Conservation (phyloP, 23 tunicate species). For the Trididemnum nubilum region DNA sequence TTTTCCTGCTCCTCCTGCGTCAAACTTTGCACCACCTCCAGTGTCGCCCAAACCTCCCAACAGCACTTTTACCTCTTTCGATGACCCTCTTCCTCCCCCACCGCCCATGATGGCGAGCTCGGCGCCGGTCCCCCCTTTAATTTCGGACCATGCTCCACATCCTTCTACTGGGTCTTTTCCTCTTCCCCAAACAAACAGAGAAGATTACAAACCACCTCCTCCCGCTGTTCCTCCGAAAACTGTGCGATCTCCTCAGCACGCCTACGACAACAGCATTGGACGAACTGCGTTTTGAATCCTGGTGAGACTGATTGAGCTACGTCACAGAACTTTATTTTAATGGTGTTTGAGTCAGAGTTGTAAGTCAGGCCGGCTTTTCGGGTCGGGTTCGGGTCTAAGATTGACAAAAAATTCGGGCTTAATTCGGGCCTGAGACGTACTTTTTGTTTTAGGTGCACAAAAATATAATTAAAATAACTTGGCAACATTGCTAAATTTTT, state of each 20-base stretch:
- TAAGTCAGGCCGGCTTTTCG: no score
- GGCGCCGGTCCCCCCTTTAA: not conserved
- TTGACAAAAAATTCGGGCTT: no score
- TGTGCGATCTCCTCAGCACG: not conserved
- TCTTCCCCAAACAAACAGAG: not conserved
- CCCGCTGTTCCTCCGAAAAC: not conserved
- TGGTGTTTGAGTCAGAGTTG: no score
- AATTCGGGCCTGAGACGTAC: no score
- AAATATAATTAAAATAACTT: no score
- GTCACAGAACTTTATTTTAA: no score
- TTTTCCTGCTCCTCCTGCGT: constrained; percentile 8
- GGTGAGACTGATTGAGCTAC: no score
- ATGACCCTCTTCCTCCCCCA: constrained; percentile 30
- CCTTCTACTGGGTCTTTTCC: not conserved
- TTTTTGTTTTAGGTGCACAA: no score
- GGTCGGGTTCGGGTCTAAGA: no score
- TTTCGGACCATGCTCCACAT: not conserved
- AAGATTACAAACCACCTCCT: constrained; percentile 1
- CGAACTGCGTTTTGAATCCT: not conserved
- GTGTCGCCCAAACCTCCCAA: not conserved
- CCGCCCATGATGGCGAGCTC: not conserved
- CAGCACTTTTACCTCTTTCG: constrained; percentile 22
- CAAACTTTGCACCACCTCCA: not conserved
- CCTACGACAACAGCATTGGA: not conserved
- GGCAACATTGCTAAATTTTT: no score